Conservation (phyloP, 2,113 vertebrate species). For the Psammodynastes pulverulentus region DNA sequence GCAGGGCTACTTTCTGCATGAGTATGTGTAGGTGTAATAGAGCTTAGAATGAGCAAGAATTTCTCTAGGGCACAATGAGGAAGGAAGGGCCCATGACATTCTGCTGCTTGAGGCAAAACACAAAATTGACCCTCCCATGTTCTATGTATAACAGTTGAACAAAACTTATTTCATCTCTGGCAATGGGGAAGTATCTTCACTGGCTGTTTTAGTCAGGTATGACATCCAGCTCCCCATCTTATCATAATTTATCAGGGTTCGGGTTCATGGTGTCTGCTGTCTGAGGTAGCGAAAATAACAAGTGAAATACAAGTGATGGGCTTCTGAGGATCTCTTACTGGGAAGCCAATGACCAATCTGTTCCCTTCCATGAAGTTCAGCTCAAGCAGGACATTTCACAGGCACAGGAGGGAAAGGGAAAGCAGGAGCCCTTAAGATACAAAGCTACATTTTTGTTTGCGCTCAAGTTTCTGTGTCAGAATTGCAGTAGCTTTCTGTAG, state of each 20-base stretch:
- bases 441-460: not conserved
- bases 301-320: not conserved
- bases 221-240: not conserved
- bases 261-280: not conserved
- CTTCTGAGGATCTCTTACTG: not conserved
- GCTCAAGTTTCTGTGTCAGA: not conserved
- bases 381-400: not conserved
- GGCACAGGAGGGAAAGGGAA: not conserved
- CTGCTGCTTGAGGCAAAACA: not conserved
- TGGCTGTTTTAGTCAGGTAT: too few species aligned
- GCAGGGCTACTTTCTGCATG: not conserved
- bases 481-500: not conserved
- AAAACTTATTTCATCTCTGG: not conserved
- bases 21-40: not conserved
- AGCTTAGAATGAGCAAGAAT: not conserved
- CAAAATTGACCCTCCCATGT: not conserved
- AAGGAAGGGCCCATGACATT: not conserved
- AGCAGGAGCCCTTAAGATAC: not conserved
- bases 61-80: not conserved
- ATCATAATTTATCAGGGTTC: not conserved
- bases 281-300: not conserved
- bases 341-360: not conserved
- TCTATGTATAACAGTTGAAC: not conserved
- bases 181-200: not conserved
- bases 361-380: not conserved